These are phyloP conservation scores for Drosophila prolongata DNA, from an alignment of 2,888 invertebrate genomes.

Conservation along the genomic window DNA sequence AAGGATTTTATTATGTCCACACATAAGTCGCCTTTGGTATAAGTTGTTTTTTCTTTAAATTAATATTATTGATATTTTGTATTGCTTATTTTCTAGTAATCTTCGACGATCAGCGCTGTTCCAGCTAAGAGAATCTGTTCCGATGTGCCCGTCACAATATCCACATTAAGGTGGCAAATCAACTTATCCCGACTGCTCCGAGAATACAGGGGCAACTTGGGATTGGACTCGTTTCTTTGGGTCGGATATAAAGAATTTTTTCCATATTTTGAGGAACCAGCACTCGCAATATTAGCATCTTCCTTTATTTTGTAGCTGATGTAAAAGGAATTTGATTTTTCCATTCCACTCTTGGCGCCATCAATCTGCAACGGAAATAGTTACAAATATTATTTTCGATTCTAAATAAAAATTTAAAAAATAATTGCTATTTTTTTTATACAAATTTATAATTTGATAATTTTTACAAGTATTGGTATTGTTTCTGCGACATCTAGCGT, in stretches of 20 bases:
- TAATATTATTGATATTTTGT: background rate
- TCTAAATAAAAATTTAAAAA: no score
- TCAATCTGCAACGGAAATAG: slow-evolving; percentile 49
- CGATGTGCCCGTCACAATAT: slow-evolving; percentile 55
- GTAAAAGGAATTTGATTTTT: slow-evolving; percentile 41
- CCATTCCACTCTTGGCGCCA: slow-evolving; percentile 50
- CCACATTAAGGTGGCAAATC: slow-evolving; percentile 79
- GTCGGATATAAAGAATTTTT: slow-evolving; percentile 11
- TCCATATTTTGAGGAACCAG: background rate
- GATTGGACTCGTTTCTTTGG: slow-evolving; percentile 12
- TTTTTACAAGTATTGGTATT: no score
- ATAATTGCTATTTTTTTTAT: no score
- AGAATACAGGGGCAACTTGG: slow-evolving; percentile 80
- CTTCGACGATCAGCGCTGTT: slow-evolving; percentile 81
- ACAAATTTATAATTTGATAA: no score
- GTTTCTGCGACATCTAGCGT: no score
- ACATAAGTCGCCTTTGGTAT: no score
- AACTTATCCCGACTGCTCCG: slow-evolving; percentile 76
- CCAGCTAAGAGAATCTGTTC: slow-evolving; percentile 82
- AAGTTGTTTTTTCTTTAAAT: no score
- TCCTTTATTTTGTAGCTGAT: slow-evolving; percentile 46
- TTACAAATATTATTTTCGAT: no score
- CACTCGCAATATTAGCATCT: background rate
- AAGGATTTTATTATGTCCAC: no score
- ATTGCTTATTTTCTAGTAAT: slow-evolving; percentile 57